Base-by-base conservation (phyloP, 2,797 vertebrate species). In the Acridotheres tristis region DNA sequence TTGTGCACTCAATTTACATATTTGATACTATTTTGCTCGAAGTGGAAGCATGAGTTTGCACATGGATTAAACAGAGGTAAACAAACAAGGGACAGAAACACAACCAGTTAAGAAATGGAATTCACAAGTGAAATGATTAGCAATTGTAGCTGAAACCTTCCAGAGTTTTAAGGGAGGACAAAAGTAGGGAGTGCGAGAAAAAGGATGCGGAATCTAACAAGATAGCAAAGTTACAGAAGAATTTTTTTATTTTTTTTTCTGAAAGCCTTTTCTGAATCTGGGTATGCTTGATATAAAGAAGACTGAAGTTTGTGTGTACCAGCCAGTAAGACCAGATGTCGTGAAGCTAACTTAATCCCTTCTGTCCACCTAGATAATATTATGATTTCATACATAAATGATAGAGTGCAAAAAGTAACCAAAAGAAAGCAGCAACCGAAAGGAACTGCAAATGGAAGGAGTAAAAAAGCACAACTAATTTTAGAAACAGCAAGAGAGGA, bases 401-500 rank as follows among this genome's bases (percentile, higher is more conserved):
- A 80, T 19, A 5, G 45, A 79, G 8, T 58, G 53, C 15, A 76
- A 69, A 90, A 59, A 66, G 38, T n/a, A 74, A 65, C 47, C 59
- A 88, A 74, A 20, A 81, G 47, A 94, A 89, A 81, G 27, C 18
- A 81, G n/a, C 12, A 78, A 88, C 29, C 3, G 48, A 77, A 81
- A 84, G 63, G 9, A 86, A 69, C 22, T 57, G 36, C 3, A 30
- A 86, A 78, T 19, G 22, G 38, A 85, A 45, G 19, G 40, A 76
- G 40, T n/a, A 38, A 83, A 94, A 75, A 86, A 47, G 55, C 32
- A 53, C 19, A 72, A 53, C 40, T 90, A 69, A 88, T 90, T 94
- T 94, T 90, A 95, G 77, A 79, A 84, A 75, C 16, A 55, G 76
- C 13, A 72, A 47, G 76, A 88, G 65, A 88, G 20, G 54, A 90